Base-by-base conservation (phyloP, 2,113 vertebrate genomes). In the Poeciliopsis occidentalis region DNA sequence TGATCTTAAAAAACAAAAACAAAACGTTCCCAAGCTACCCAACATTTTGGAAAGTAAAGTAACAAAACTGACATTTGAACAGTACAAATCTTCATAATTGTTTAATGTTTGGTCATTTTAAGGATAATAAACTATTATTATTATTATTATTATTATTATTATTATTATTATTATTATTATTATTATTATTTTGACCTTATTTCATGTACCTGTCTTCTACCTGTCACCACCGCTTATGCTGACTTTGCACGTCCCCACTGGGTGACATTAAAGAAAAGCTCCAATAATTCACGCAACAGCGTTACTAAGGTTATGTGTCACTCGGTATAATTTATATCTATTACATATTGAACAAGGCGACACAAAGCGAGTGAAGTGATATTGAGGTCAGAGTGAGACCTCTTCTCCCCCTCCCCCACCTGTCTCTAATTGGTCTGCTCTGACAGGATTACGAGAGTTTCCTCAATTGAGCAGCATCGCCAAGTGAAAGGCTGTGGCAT, bases 401-500 rank as follows among this genome's bases (percentile, higher is more conserved):
- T 39, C 67, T 61, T 37, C 68, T 71, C 69, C 71, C 54, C 64
- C 32, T 67, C 67, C 61, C 32, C 47, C 44, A 54, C 24, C 24
- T 51, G 39, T 17, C 72, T 86, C 80, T 92, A 87, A 92, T 91
- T 92, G 87, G 88, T 76, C 82, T 63, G 66, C 63, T 83, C 83
- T 87, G 82, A 87, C 81, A 66, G 87, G 77, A 84, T 89, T 86
- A 78, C 83, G 72, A 60, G 80, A 81, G 83, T 91, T 89, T 88
- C 80, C 85, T 91, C 88, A 91, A 85, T 89, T 90, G 85, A 85
- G 78, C 71, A 65, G 78, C 39, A 69, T 22, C 44, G 61, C 24
- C 10, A 85, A 80, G 80, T 81, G 57, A 69, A 75, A 89, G 76
- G 79, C 64, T 47, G 69, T 37, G 47, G 68, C 78, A 67, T 82